These are phyloP conservation scores for Chaetogeoica ovagalla DNA, from an alignment of 2,888 invertebrate species.

Conservation along the genomic window DNA sequence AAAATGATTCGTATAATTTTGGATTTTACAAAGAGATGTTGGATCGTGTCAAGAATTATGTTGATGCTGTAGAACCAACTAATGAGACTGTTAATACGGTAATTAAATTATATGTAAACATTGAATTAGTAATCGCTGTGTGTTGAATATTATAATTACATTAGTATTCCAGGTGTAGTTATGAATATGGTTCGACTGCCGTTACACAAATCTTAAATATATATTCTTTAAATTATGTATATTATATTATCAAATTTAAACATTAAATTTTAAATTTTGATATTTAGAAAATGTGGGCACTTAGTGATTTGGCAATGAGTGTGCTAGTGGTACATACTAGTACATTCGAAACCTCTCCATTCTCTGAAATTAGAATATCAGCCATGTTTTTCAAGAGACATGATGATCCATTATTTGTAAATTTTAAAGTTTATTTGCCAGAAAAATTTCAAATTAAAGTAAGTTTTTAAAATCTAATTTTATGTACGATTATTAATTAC, in stretches of 20 bases:
- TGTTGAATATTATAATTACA: too few species aligned
- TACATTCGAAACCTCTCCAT: constrained; percentile 86
- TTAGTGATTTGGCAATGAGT: constrained; percentile 92
- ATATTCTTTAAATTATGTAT: too few species aligned
- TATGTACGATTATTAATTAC: neutral
- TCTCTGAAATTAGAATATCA: constrained; percentile 82
- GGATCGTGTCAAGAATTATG: constrained; percentile 92
- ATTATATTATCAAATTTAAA: too few species aligned
- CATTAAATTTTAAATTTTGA: neutral
- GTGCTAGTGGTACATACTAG: constrained; percentile 84
- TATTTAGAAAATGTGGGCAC: constrained; percentile 89
- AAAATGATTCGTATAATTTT: constrained; percentile 92
- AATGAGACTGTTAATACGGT: constrained; percentile 83
- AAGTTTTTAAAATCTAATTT: constrained; percentile 1
- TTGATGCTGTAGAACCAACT: constrained; percentile 81
- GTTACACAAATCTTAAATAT: too few species aligned
- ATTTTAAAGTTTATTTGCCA: constrained; percentile 80
- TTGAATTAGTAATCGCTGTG: too few species aligned
- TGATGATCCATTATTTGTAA: constrained; percentile 66
- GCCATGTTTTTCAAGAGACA: constrained; percentile 86
- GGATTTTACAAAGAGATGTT: constrained; percentile 93
- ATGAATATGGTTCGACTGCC: too few species aligned
- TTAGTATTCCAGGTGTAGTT: too few species aligned
- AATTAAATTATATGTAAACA: constrained; percentile 59
- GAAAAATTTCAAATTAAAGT: constrained; percentile 51